Percentiles rank a stretch among this genome's conserved stretches.
Evolutionary conservation across 2,888 invertebrate species (phyloP).

Genomic region (Andrena bucephala): DNA sequence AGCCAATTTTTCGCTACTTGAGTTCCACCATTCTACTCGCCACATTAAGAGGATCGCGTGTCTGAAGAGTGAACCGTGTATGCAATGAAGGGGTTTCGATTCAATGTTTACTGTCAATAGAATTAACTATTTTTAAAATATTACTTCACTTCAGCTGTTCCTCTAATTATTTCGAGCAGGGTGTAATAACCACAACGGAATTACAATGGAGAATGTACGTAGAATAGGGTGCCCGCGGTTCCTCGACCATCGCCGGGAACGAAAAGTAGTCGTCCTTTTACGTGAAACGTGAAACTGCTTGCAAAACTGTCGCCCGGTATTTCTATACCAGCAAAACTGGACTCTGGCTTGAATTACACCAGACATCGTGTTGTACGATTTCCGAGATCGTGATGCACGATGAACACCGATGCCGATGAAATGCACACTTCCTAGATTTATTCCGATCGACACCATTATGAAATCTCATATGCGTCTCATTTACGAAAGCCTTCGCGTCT

Average conservation of each 20-base stretch:
- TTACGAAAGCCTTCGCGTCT: constrained; percentile 6
- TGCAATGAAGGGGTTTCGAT: too few relatives aligned
- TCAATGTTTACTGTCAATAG: too few relatives aligned
- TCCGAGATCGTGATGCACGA: constrained; percentile 57
- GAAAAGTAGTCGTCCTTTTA: constrained; percentile 63
- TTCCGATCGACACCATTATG: constrained; percentile 31
- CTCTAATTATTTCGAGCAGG: background rate
- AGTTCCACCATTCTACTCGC: too few relatives aligned
- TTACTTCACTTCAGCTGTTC: too few relatives aligned
- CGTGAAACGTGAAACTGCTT: constrained; percentile 60
- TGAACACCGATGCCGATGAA: constrained; percentile 43
- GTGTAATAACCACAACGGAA: background rate
- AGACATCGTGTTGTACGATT: constrained; percentile 61
- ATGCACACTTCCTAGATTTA: constrained; percentile 42
- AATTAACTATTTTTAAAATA: too few relatives aligned
- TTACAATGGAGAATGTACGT: background rate
- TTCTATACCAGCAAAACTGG: constrained; percentile 71
- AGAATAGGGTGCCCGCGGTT: background rate
- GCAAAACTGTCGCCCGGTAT: constrained; percentile 71
- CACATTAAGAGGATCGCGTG: too few relatives aligned
- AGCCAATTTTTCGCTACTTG: too few relatives aligned
- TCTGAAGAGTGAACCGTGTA: too few relatives aligned
- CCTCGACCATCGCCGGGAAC: constrained; percentile 13
- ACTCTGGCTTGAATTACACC: constrained; percentile 69
- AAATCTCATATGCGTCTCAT: constrained; percentile 28